A percentile compares a stretch with the other conserved stretches of the same genome.
Evolutionary conservation across 2,797 vertebrate genomes (phyloP).

Genomic region (Tiaroga cobitis): DNA sequence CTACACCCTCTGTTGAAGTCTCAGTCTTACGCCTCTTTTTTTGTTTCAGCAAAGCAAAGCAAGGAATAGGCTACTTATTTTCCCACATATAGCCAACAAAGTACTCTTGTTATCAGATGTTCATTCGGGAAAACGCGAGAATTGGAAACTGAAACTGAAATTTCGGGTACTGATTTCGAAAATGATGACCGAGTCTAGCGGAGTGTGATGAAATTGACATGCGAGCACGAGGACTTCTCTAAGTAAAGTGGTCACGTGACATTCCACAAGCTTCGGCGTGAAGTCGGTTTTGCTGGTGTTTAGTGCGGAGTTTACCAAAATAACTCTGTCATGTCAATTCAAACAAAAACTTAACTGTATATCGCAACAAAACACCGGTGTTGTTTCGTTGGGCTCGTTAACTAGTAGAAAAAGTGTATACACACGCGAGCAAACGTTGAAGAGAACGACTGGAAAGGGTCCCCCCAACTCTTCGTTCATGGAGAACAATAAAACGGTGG

Average conservation of each 20-base stretch:
- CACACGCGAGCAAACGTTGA: not conserved
- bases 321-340: not conserved
- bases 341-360: not conserved
- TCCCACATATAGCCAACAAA: not conserved
- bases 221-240: constrained; percentile 43
- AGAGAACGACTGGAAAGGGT: not conserved
- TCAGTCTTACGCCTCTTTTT: constrained; percentile 28
- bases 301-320: not conserved
- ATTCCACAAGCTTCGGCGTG: constrained; percentile 32
- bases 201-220: constrained; percentile 57
- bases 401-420: not conserved
- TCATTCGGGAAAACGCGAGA: not conserved
- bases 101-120: not conserved
- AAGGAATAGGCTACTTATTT: constrained; percentile 6
- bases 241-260: constrained; percentile 61
- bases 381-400: not conserved
- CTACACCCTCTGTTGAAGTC: constrained; percentile 45
- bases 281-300: constrained; percentile 17
- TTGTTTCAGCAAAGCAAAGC: constrained; percentile 19
- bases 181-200: constrained; percentile 34
- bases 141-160: constrained; percentile 28
- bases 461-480: not conserved
- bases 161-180: constrained; percentile 7
- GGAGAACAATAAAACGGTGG: not conserved
- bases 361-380: not conserved